Conservation (phyloP, 2,797 vertebrate genomes). For the Acropternis orthonyx region DNA sequence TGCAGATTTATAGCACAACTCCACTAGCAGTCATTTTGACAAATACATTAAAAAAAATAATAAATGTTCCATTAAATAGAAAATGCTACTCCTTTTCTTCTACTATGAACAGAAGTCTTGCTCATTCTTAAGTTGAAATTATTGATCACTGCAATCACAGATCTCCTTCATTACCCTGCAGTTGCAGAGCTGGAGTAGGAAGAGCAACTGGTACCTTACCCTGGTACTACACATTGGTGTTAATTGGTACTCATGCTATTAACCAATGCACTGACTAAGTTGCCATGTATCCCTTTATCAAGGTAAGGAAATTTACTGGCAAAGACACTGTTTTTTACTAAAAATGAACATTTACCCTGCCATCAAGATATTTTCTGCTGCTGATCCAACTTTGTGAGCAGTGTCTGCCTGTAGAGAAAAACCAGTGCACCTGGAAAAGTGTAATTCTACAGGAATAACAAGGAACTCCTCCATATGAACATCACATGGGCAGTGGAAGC, state of each 20-base stretch:
- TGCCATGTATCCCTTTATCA: background rate
- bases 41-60: background rate
- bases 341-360: background rate
- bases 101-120: background rate
- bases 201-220: background rate
- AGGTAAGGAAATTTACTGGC: background rate
- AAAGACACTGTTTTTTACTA: background rate
- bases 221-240: background rate
- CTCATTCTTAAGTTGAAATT: background rate
- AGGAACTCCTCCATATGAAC: background rate
- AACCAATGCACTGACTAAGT: background rate
- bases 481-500: background rate
- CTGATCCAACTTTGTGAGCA: background rate
- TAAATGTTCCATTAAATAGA: background rate
- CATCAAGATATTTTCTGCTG: background rate
- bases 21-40: background rate
- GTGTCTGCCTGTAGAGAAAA: background rate
- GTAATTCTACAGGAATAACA: background rate
- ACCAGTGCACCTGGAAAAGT: background rate
- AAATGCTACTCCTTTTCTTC: background rate
- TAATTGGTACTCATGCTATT: background rate
- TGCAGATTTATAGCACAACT: background rate
- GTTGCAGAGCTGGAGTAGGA: background rate
- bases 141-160: fast-evolving
- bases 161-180: background rate